These are phyloP conservation scores for Spinus olivaceus DNA, from an alignment of 2,797 vertebrate genomes.

Conservation along the genomic window DNA sequence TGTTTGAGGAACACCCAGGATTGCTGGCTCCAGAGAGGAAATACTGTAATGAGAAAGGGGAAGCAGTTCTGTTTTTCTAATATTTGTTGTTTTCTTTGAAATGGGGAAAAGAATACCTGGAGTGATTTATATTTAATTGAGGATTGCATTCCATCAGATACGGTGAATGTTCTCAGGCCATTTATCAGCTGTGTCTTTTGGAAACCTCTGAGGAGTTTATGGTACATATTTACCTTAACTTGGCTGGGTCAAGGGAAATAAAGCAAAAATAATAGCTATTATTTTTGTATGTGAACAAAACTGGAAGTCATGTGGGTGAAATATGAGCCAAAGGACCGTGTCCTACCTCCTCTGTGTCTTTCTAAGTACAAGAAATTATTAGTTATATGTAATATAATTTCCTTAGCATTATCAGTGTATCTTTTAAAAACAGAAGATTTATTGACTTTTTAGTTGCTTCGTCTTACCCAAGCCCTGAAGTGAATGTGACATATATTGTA, in stretches of 20 bases:
- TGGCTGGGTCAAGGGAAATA: constrained; percentile 70
- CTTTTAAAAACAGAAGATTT: constrained; percentile 40
- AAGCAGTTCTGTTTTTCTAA: constrained; percentile 58
- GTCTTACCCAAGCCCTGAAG: not conserved
- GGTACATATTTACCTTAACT: constrained; percentile 59
- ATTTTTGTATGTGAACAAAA: constrained; percentile 51
- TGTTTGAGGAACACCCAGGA: constrained; percentile 49
- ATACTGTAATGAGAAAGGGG: constrained; percentile 57
- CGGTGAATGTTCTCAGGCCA: constrained; percentile 43
- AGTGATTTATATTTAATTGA: constrained; percentile 72
- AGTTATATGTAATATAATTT: constrained; percentile 37
- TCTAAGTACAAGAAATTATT: constrained; percentile 42
- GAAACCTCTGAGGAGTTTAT: constrained; percentile 54
- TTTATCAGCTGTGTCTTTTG: constrained; percentile 62
- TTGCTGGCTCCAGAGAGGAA: constrained; percentile 64
- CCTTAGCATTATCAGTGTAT: constrained; percentile 23
- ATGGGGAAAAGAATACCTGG: constrained; percentile 68
- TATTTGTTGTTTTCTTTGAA: constrained; percentile 69
- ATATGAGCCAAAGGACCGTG: constrained; percentile 45
- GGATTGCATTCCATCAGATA: constrained; percentile 69
- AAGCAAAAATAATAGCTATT: constrained; percentile 64
- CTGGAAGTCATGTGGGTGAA: constrained; percentile 48
- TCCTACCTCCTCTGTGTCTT: constrained; percentile 40
- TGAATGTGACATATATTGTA: not conserved
- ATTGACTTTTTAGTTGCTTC: constrained; percentile 20